Evolutionary conservation across 2,888 invertebrate genomes (phyloP).

Genomic region (Incurvaria masculella): DNA sequence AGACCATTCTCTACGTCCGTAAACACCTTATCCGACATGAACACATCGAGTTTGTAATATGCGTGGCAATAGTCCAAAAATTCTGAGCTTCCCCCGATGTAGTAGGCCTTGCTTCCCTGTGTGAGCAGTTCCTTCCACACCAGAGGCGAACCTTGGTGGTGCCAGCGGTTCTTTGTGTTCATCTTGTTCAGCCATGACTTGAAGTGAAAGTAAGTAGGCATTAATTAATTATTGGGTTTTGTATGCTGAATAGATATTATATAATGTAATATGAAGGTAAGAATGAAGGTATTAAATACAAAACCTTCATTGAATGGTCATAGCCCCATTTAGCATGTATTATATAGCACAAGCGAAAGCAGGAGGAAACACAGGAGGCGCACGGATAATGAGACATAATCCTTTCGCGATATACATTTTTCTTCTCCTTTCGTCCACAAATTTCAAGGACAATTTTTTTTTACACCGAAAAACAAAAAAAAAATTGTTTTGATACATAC

Average conservation of each 20-base stretch:
- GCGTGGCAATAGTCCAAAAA: slow-evolving; percentile 62
- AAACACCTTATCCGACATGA: slow-evolving; percentile 29
- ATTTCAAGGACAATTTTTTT: too few species aligned
- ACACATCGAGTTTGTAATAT: slow-evolving; percentile 50
- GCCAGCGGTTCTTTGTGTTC: slow-evolving; percentile 55
- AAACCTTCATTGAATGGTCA: too few species aligned
- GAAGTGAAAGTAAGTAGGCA: slow-evolving; percentile 2
- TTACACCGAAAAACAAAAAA: too few species aligned
- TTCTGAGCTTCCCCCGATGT: slow-evolving; percentile 57
- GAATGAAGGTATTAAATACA: slow-evolving; percentile 1
- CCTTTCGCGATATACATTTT: too few species aligned
- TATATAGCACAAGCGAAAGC: too few species aligned
- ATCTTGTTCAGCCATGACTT: slow-evolving; percentile 41
- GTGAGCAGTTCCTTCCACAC: slow-evolving; percentile 60
- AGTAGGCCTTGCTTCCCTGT: slow-evolving; percentile 51
- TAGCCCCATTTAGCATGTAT: too few species aligned
- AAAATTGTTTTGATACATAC: too few species aligned
- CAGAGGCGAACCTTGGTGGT: slow-evolving; percentile 51
- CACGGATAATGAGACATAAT: too few species aligned
- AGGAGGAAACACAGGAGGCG: too few species aligned
- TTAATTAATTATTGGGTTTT: too few species aligned
- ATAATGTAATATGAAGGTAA: background rate
- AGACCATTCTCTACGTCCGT: slow-evolving; percentile 26
- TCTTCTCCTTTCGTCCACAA: too few species aligned
- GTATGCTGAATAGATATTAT: slow-evolving; percentile 8